Percentiles rank a stretch among this genome's conserved stretches.
Evolutionary conservation across 1,140 invertebrate genomes (phyloP).

Genomic region (Papilio machaon): DNA sequence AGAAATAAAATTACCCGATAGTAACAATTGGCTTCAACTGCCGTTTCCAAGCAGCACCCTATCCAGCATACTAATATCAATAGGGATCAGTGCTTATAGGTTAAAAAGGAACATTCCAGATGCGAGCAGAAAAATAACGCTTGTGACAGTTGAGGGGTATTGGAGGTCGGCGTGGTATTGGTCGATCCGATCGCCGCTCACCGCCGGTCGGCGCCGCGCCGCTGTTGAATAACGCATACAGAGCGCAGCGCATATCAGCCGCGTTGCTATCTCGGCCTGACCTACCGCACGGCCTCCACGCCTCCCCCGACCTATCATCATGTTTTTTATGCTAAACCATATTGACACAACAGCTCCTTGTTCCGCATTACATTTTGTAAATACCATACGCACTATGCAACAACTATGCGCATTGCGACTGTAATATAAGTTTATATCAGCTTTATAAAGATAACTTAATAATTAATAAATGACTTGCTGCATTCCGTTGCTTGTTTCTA

Average conservation of each 20-base stretch:
- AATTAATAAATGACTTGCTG: too few relatives aligned
- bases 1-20: too few relatives aligned
- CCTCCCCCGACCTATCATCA: conserved; percentile 17
- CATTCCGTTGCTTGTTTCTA: background rate
- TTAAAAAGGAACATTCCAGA: conserved; percentile 9
- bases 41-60: too few relatives aligned
- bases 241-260: conserved; percentile 28
- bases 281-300: conserved; percentile 29
- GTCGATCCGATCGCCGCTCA: conserved; percentile 6
- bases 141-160: conserved; percentile 23
- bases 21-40: too few relatives aligned
- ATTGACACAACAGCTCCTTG: background rate
- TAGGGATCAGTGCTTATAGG: background rate
- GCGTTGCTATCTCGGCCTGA: conserved; percentile 20
- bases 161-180: conserved; percentile 11
- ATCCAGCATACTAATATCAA: too few relatives aligned
- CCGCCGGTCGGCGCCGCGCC: background rate
- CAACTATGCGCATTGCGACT: background rate
- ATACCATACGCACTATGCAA: background rate
- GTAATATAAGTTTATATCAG: background rate
- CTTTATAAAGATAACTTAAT: background rate
- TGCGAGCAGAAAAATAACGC: background rate
- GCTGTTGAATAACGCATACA: conserved; percentile 31
- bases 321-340: conserved; percentile 19
- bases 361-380: background rate